Evolutionary conservation across 2,797 vertebrate species (phyloP), one percentile per base, ranked within the genome.

Genomic region (Poecilia picta): DNA sequence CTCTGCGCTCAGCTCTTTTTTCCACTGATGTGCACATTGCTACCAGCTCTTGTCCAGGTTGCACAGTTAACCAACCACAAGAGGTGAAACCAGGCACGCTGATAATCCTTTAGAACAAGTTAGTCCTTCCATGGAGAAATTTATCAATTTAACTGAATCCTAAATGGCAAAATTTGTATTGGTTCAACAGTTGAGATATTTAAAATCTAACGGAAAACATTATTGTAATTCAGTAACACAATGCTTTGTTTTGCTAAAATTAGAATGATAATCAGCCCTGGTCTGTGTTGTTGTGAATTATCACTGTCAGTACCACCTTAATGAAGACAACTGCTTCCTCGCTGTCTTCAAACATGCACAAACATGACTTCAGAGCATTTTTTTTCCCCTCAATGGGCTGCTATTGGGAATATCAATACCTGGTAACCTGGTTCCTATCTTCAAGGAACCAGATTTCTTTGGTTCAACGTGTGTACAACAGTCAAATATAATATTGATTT

Each of bases 401-500:
- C 41, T 31, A 46, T n/a, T 8, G 25, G 5, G 68, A 46, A 46
- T 72, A 46, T 13, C 7, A 72, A 72, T 6, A 6, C 8, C 43
- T 28, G 6, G 28, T 16, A 71, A 46, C 43, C 41, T 71, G 25
- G 6, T 43, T 71, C 68, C 13, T 46, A 46, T 71, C 13, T 71
- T 28, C 12, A 71, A 28, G 25, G 8, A 28, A 71, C 13, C 25
- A 72, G 25, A 28, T 16, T 16, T 3, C 8, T 46, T n/a, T 72
- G 43, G 2, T 28, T 36, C 25, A 47, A 16, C 12, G 15, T 55
- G 11, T 15, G 33, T 4, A 72, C 28, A 76, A 71, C 1, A 70
- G 25, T 43, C 7, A 75, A 74, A 78, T 66, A 59, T 74, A 72
- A 10, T 41, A 53, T 25, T 18, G 25, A 39, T 47, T 53, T 73